Conservation (phyloP, 2,797 vertebrate genomes). For the Vireo griseus region DNA sequence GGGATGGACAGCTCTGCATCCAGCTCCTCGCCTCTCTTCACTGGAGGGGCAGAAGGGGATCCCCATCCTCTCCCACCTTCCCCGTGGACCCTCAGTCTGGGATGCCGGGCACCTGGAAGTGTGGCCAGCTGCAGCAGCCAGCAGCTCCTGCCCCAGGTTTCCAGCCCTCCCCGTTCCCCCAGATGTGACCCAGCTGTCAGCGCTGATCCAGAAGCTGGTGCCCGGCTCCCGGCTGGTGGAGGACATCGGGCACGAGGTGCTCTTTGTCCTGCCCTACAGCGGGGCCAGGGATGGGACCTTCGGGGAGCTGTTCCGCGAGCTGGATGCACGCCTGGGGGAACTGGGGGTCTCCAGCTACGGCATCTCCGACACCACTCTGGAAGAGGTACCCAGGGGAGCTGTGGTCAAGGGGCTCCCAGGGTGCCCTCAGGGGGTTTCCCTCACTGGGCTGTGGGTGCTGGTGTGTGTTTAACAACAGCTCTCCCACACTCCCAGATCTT, state of each 20-base stretch:
- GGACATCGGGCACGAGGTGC: slow-evolving; percentile 79
- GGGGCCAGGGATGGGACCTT: slow-evolving; percentile 82
- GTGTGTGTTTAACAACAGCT: not conserved
- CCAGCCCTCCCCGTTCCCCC: not conserved
- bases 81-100: not conserved
- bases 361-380: slow-evolving; percentile 87
- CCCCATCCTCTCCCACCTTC: not conserved
- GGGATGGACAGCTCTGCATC: not conserved
- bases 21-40: rapidly evolving
- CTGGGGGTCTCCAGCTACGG: slow-evolving; percentile 85
- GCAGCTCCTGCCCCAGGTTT: rapidly evolving
- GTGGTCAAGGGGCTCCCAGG: rapidly evolving
- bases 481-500: slow-evolving; percentile 78
- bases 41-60: not conserved
- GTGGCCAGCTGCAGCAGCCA: not conserved
- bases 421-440: not conserved
- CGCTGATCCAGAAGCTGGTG: slow-evolving; percentile 75
- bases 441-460: rapidly evolving
- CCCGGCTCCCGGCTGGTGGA: slow-evolving; percentile 78
- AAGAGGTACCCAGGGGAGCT: slow-evolving; percentile 76
- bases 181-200: slow-evolving; percentile 75
- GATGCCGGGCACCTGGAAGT: rapidly evolving
- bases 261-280: slow-evolving; percentile 79
- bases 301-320: slow-evolving; percentile 75
- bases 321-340: slow-evolving; percentile 78